A percentile compares a stretch with the other conserved stretches of the same genome.
Evolutionary conservation across 2,797 vertebrate genomes (phyloP).

Genomic region (Myotis pilosus): DNA sequence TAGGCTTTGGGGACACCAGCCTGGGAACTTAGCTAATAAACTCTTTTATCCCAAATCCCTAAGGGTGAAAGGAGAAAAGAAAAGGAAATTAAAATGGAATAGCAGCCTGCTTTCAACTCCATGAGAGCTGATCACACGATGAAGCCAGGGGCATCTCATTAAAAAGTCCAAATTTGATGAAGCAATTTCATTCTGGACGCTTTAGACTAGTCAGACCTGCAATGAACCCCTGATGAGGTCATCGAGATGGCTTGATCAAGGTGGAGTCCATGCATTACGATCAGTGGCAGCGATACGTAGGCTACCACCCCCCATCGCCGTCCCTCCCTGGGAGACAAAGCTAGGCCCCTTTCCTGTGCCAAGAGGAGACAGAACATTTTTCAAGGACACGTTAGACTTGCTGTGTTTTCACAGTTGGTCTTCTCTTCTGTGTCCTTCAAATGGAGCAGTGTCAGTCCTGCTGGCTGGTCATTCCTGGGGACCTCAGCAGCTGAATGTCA

Average conservation of each 20-base stretch:
- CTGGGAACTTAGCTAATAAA: constrained; percentile 48
- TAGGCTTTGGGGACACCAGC: constrained; percentile 23
- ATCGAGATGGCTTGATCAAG: constrained; percentile 17
- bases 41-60: constrained; percentile 62
- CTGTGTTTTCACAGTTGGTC: background rate
- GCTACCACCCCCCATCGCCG: background rate
- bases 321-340: background rate
- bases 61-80: constrained; percentile 56
- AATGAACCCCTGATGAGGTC: constrained; percentile 49
- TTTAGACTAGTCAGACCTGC: constrained; percentile 15
- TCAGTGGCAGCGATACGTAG: constrained; percentile 8
- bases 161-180: constrained; percentile 50
- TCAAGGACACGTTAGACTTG: background rate
- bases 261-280: background rate
- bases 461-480: background rate
- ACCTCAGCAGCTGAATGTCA: background rate
- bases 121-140: background rate
- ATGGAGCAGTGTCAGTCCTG: background rate
- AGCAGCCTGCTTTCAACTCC: constrained; percentile 23
- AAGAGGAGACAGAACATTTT: background rate
- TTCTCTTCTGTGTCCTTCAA: background rate
- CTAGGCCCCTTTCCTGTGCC: background rate
- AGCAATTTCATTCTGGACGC: constrained; percentile 44
- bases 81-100: constrained; percentile 64
- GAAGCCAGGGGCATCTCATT: constrained; percentile 62